Evolutionary conservation across 2,113 vertebrate species (phyloP).

Genomic region (Trichomycterus rosablanca): DNA sequence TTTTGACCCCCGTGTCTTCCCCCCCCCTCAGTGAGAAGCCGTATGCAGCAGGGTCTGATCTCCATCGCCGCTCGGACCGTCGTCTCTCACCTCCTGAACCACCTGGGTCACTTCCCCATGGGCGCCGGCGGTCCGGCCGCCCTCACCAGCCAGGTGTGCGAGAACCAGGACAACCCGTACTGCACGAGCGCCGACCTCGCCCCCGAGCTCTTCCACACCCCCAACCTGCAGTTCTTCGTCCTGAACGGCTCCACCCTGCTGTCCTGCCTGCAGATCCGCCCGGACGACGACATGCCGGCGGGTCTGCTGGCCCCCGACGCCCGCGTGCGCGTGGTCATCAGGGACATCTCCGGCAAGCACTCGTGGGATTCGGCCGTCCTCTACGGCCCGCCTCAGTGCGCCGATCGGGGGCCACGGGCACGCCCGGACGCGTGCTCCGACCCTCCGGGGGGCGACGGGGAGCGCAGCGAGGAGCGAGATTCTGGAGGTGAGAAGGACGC

Average conservation of each 20-base stretch:
- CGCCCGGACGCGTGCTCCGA: slow-evolving; percentile 35
- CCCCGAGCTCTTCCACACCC: slow-evolving; percentile 93
- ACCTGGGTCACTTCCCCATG: slow-evolving; percentile 96
- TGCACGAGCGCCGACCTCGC: slow-evolving; percentile 88
- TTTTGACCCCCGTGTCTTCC: slow-evolving; percentile 40
- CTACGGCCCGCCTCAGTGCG: slow-evolving; percentile 79
- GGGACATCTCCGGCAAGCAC: slow-evolving; percentile 95
- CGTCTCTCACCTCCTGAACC: slow-evolving; percentile 94
- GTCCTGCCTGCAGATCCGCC: slow-evolving; percentile 81
- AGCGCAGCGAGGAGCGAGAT: slow-evolving; percentile 44
- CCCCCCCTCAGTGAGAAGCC: slow-evolving; percentile 77
- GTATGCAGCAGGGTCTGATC: slow-evolving; percentile 93
- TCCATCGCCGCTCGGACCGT: slow-evolving; percentile 96
- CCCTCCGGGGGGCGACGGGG: slow-evolving; percentile 22
- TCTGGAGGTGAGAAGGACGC: slow-evolving; percentile 42
- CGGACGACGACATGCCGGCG: slow-evolving; percentile 86
- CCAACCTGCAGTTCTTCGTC: slow-evolving; percentile 95
- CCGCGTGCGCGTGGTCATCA: slow-evolving; percentile 88
- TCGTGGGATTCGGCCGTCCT: slow-evolving; percentile 95
- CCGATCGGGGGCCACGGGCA: slow-evolving; percentile 49
- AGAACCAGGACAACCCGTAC: slow-evolving; percentile 95
- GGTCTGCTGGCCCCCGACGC: slow-evolving; percentile 87
- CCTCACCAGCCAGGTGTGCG: slow-evolving; percentile 94
- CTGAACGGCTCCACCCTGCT: slow-evolving; percentile 91
- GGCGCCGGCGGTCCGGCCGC: slow-evolving; percentile 88